Conservation (phyloP, 2,113 vertebrate species). For the Platysternon megacephalum region DNA sequence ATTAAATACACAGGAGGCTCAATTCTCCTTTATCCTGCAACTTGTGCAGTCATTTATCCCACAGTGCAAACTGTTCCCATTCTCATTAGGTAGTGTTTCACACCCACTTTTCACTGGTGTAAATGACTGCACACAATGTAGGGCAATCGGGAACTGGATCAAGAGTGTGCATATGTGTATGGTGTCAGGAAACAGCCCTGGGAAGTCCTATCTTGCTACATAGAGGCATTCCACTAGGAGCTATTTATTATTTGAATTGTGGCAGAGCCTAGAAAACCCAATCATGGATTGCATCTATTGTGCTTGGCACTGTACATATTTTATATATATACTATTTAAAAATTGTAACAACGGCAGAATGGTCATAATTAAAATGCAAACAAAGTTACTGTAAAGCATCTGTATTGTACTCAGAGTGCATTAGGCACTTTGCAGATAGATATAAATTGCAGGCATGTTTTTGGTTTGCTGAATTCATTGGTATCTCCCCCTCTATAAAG, state of each 20-base stretch:
- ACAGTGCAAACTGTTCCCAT: too few species aligned
- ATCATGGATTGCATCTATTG: slow-evolving; percentile 3
- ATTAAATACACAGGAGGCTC: background rate
- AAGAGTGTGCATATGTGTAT: background rate
- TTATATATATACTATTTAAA: slow-evolving; percentile 56
- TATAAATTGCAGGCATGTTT: background rate
- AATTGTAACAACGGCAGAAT: slow-evolving; percentile 68
- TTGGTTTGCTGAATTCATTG: slow-evolving; percentile 4
- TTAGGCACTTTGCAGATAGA: slow-evolving; percentile 15
- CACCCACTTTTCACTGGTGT: fast-evolving
- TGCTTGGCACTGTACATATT: slow-evolving; percentile 31
- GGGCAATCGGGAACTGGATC: background rate
- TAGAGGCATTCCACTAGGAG: background rate
- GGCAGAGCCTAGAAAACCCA: background rate
- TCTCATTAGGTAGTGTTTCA: background rate
- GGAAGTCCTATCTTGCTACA: background rate
- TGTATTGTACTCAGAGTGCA: slow-evolving; percentile 16
- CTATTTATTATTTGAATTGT: slow-evolving; percentile 6
- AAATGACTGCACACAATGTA: background rate
- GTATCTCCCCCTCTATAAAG: slow-evolving; percentile 43
- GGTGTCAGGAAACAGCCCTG: background rate
- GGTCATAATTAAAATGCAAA: slow-evolving; percentile 62
- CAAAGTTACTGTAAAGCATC: slow-evolving; percentile 53
- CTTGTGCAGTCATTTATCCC: background rate
- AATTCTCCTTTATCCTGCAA: background rate